Conservation (phyloP, 2,797 vertebrate species). For the Mionectes olivaceus region DNA sequence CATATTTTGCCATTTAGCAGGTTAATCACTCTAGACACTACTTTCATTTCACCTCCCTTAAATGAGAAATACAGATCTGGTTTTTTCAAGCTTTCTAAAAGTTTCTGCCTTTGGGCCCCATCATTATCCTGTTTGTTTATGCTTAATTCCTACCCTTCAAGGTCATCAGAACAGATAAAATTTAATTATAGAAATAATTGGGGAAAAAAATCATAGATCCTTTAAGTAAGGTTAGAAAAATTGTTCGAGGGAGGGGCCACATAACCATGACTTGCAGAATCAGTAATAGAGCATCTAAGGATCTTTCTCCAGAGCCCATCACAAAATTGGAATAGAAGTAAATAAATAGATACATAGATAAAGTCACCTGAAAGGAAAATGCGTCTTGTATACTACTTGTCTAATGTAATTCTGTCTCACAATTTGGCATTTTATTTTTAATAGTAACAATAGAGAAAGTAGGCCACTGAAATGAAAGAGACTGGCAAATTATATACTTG, state of each 20-base stretch:
- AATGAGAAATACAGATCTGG: neutral
- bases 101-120: neutral
- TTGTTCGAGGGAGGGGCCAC: neutral
- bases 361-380: neutral
- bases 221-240: neutral
- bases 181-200: neutral
- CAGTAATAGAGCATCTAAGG: neutral
- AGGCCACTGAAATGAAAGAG: constrained; percentile 17
- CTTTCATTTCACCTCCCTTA: neutral
- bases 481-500: neutral
- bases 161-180: neutral
- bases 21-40: neutral
- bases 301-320: neutral
- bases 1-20: neutral
- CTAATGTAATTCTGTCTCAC: neutral
- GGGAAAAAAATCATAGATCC: neutral
- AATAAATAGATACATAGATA: neutral
- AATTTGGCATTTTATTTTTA: neutral
- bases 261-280: neutral
- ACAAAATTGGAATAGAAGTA: neutral
- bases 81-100: neutral
- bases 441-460: neutral
- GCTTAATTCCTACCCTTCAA: neutral
- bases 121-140: neutral
- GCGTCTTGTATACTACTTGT: neutral